Conservation (phyloP, 1,140 invertebrate species). For the Eupristina koningsbergeri region DNA sequence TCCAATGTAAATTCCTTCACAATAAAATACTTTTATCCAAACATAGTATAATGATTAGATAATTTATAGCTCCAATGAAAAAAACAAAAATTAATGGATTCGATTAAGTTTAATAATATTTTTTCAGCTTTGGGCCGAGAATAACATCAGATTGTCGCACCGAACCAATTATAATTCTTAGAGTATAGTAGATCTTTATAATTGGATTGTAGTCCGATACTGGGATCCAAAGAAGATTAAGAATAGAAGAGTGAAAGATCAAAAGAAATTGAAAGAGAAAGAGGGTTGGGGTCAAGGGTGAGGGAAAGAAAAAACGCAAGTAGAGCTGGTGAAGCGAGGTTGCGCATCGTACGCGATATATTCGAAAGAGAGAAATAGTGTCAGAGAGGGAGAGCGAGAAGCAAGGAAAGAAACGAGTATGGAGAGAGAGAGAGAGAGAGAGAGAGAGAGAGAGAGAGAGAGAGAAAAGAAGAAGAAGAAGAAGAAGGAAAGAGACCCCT, state of each 20-base stretch:
- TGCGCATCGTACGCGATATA: constrained; percentile 15
- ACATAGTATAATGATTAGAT: background rate
- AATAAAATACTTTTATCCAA: background rate
- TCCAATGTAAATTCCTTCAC: background rate
- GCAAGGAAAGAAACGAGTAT: constrained; percentile 32
- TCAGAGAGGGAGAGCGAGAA: constrained; percentile 41
- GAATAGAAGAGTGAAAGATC: constrained; percentile 62
- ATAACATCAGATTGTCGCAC: constrained; percentile 20
- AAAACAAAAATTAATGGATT: background rate
- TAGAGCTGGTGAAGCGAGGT: constrained; percentile 47
- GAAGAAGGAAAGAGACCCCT: constrained; percentile 58
- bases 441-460: constrained; percentile 25
- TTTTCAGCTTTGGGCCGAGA: background rate
- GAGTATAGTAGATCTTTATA: constrained; percentile 66
- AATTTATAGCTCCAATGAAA: background rate
- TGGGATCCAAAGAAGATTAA: constrained; percentile 72
- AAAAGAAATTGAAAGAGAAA: background rate
- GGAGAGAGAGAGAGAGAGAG: constrained; percentile 51
- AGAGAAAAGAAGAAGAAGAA: constrained; percentile 48
- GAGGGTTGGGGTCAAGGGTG: constrained; percentile 47
- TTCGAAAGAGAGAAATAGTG: constrained; percentile 47
- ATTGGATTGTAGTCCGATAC: constrained; percentile 70
- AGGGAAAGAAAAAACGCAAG: constrained; percentile 49
- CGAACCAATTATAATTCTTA: constrained; percentile 69
- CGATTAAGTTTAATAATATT: background rate